Base-by-base conservation (phyloP, 2,888 invertebrate species). In the Empis stercorea region DNA sequence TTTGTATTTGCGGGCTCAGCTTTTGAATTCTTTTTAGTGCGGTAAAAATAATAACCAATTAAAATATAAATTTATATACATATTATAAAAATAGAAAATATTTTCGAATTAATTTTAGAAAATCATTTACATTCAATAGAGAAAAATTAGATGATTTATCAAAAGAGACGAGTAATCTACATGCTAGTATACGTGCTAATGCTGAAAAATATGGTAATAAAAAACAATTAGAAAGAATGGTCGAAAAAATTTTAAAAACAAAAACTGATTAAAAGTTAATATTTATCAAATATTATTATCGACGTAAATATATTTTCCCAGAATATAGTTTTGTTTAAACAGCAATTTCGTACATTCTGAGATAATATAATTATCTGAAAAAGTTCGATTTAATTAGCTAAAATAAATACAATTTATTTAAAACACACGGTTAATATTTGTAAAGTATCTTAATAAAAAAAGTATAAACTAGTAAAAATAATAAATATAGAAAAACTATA, bases 1-100 rank as follows among this genome's bases (percentile, higher is more conserved):
- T 58, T 84, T 27, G 76, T 80, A 14, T 54, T 74, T 3, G 34
- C 80, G 40, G 80, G 80, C 2, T 68, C 77, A n/a, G 46, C 74
- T 10, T 50, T 81, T 42, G 83, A 84, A 59, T 66, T 78, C 53
- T 61, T 73, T 47, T 70, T 76, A 1, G 74, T 84, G 48, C 76
- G 73, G 83, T 82, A 70, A 63, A 48, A 17, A 20, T 7, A 30
- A 20, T 43, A 40, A 43, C 43, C 13, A 1, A 1, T 27, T 9
- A 13, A 16, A 4, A 23, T 17, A n/a, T 15, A 10, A 16, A 46
- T 37, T 13, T 15, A 30, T 10, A 17, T 41, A 40, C 45, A 40
- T 40, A 45, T 44, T 32, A 10, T 38, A 10, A 10, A 10, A 17
- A 3, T 17, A 13, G 16, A 46, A 72, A 6, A 42, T 78, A 34